Base-by-base conservation (phyloP, 2,888 invertebrate genomes). In the Cerastis rubricosa region DNA sequence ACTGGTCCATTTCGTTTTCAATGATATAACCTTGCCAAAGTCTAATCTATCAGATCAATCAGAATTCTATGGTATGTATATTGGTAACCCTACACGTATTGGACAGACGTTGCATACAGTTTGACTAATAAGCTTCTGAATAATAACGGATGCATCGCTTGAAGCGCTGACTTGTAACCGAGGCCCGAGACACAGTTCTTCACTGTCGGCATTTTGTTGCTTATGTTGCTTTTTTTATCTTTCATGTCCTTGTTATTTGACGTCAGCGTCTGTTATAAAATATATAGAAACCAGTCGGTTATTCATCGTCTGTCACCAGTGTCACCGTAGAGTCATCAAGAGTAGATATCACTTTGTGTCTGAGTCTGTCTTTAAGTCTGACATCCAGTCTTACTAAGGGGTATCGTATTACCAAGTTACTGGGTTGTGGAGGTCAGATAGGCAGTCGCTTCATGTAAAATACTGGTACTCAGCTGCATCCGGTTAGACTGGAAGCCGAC, bases 91-190 rank as follows among this genome's bases (percentile, higher is more conserved):
- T 83, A 78, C 49, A 61, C 19, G 11, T 47, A 79, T 71, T 49
- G 35, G 54, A 63, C 71, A 69, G 29, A 54, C 74, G 2, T 14
- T 43, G 54, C 65, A 59, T 54, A 75, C 66, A 71, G 65, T 70
- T 85, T 71, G 74, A 82, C 65, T 82, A 82, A 82, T 71, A 82
- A 71, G 78, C 71, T 70, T 54, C 57, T 78, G 59, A 82, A 84
- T 85, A 85, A 82, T 82, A 73, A 77, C 78, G 82, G 72, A 77
- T 71, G 77, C 64, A 81, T 81, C 65, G 83, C 71, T 69, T 65
- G 77, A 77, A 77, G 59, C 73, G 71, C 74, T 71, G 64, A 49
- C 69, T 84, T 71, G 29, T 59, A 65, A 29, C 59, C 35, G 54
- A 77, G 47, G 67, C 63, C 59, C 35, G 54, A 77, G 47, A 70